Evolutionary conservation across 2,888 invertebrate species (phyloP), one percentile per base, ranked within the genome.

Genomic region (Trachelus tabidus): DNA sequence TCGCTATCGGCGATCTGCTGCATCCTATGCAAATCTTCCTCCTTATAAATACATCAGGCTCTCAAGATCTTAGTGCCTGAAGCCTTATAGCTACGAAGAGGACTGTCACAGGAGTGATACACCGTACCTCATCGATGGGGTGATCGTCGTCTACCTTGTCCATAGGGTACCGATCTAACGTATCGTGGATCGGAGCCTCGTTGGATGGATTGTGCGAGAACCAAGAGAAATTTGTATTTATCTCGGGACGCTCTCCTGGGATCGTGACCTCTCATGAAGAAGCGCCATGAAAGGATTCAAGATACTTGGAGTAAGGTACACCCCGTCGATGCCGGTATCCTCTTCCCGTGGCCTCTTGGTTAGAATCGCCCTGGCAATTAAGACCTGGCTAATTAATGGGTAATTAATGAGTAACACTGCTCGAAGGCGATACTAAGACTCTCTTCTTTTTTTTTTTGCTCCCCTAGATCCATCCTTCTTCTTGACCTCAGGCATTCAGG

Each of bases 31-130:
- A 91, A 91, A 91, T 91, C 89, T 88, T 84, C 86, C 88, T 91
- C 89, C 90, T 91, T 91, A 91, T 91, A 91, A 91, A 91, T 91
- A 91, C 90, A 91, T 91, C 91, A 91, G 91, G 85, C 89, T 88
- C 81, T 73, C 56, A n/a, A 69, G 75, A 71, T 56, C 56, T 23
- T 56, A 56, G 56, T 56, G 23, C 23, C 56, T 23, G 23, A 56
- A 56, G 56, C 56, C 56, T 23, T 56, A 56, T 56, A 56, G 56
- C 56, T 23, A 56, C 56, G 56, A 56, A 9, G 56, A 56, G 56
- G 56, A 56, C 23, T 56, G 56, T 56, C 23, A 23, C 56, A 23
- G 56, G 56, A 56, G 56, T 56, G 56, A 56, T 56, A 56, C 56
- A 56, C 56, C 56, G 56, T 56, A 2, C 56, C 56, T 56, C 56